Evolutionary conservation across 1,140 invertebrate genomes (phyloP).

Genomic region (Drosophila navojoa): DNA sequence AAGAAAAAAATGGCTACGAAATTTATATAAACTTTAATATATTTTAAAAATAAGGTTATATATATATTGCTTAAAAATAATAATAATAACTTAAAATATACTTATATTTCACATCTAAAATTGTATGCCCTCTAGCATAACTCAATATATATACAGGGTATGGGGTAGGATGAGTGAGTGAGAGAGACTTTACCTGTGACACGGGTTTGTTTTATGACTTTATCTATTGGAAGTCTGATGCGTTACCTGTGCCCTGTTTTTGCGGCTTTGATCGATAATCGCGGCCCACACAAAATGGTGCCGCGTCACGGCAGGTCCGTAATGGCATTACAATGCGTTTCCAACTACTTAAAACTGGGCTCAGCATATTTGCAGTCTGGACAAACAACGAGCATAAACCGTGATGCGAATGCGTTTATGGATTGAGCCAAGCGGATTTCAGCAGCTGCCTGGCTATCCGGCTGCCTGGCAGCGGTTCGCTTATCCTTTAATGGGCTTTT

Average conservation of each 20-base stretch:
- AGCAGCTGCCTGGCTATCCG: slow-evolving; percentile 44
- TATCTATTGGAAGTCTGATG: slow-evolving; percentile 7
- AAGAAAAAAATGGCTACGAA: too few relatives aligned
- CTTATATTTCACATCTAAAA: too few relatives aligned
- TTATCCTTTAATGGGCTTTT: slow-evolving; percentile 82
- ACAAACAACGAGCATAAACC: slow-evolving; percentile 45
- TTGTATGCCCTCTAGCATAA: neutral
- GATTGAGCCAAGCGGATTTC: slow-evolving; percentile 33
- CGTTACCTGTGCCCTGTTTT: slow-evolving; percentile 63
- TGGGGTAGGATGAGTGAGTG: slow-evolving; percentile 25
- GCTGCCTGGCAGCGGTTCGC: slow-evolving; percentile 8
- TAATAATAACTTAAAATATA: too few relatives aligned
- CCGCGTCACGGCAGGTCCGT: slow-evolving; percentile 66
- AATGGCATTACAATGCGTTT: slow-evolving; percentile 67
- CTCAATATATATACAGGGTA: neutral
- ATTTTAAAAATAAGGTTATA: too few relatives aligned
- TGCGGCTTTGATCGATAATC: slow-evolving; percentile 83
- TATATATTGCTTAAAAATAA: too few relatives aligned
- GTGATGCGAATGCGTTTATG: slow-evolving; percentile 37
- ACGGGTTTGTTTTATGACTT: slow-evolving; percentile 24
- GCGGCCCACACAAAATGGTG: slow-evolving; percentile 73
- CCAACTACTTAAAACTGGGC: slow-evolving; percentile 39
- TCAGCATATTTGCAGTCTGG: slow-evolving; percentile 58
- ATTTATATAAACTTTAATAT: too few relatives aligned
- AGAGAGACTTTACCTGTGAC: slow-evolving; percentile 51